Evolutionary conservation across 35 echinoderm and acorn worm genomes (phyloP), one percentile per base, ranked within the genome.

Genomic region (Antedon bifida): DNA sequence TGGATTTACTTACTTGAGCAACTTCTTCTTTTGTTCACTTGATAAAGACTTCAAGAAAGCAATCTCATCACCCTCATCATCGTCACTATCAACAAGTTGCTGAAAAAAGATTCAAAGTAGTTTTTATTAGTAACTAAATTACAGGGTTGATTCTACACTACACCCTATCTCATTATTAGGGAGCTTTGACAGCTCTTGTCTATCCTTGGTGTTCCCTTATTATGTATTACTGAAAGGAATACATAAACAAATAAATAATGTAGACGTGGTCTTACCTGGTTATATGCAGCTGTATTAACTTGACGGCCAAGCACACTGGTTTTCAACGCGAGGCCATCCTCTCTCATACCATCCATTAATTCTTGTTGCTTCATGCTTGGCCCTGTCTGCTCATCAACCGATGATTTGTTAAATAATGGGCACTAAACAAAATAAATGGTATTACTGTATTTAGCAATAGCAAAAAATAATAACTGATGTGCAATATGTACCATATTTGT

Each of bases 1-100:
- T 14, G 38, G 38, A 84, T n/a, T n/a, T n/a, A n/a, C 90, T 91
- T 87, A 96, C 94, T 89, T 99, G n/a, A 99, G 95, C 35, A 99
- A 77, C 85, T 99, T 99, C 82, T 91, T 90, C 75, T 99, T 99
- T 26, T 99, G 87, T 74, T 99, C 92, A 75, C 82, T 99, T 17
- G 95, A 89, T 21, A 99, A 78, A 21, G 95, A 90, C 30, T 84
- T 92, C 73, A 99, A 79, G 86, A 99, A 99, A 16, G 95, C 88
- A 23, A 84, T 88, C 76, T 99, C 95, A 33, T 91, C 88, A 34
- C 85, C 90, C 23, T 89, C 87, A 28, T 92, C 86, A 35, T 96
- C 89, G 39, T 92, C 91, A 82, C 88, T 94, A 8, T 74, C 87
- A 88, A 97, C 87, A 0, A 92, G 83, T 90, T 90, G 84, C 94